phyloP scores from a whole-genome alignment of 2,113 vertebrate species.

The Phyllostomus hastatus region DNA sequence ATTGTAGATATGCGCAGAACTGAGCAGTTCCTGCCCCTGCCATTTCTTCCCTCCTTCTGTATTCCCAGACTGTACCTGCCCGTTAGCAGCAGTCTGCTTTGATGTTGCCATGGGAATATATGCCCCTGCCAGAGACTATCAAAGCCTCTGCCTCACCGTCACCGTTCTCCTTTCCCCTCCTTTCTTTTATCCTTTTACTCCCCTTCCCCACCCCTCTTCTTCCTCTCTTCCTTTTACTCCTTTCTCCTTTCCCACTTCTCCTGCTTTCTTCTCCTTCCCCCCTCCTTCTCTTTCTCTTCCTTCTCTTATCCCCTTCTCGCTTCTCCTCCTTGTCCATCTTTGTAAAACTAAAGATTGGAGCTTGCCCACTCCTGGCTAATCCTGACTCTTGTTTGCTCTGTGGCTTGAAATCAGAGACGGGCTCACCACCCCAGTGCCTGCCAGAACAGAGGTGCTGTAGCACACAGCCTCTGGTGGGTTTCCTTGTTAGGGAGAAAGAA shows the following conservation, averaged over 20 bases:
- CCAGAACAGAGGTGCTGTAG: background rate
- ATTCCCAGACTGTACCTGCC: background rate
- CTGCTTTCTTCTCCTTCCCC: background rate
- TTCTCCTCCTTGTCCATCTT: background rate
- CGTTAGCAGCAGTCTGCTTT: background rate
- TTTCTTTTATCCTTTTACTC: background rate
- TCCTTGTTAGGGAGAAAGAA: background rate
- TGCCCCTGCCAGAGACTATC: background rate
- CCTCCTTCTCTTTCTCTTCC: background rate
- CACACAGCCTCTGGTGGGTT: no score
- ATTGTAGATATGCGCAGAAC: background rate
- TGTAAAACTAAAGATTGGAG: background rate
- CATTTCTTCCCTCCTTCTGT: background rate
- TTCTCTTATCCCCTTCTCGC: background rate
- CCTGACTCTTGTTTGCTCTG: background rate
- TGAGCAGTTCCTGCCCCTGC: no score
- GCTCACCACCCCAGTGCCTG: no score
- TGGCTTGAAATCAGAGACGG: background rate
- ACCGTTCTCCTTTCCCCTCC: background rate
- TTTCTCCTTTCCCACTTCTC: background rate
- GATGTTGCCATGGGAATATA: fast-evolving
- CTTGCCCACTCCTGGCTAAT: background rate
- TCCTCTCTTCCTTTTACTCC: background rate
- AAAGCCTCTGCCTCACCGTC: background rate
- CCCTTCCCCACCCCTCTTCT: background rate